Conservation (phyloP, 2,113 vertebrate species). For the Camarhynchus parvulus region DNA sequence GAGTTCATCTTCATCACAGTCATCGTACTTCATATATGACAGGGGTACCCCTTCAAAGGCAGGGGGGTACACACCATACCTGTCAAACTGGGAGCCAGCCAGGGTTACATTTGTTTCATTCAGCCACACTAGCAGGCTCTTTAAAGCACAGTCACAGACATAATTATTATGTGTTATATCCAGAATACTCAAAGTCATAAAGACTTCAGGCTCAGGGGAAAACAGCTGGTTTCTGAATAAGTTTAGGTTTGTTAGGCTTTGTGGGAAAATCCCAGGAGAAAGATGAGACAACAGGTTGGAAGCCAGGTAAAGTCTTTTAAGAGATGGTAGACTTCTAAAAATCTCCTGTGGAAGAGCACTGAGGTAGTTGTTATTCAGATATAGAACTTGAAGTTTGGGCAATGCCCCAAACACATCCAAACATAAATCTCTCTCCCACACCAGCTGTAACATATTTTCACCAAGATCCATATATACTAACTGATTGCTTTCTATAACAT, state of each 20-base stretch:
- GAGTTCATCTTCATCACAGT: constrained; percentile 75
- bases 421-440: constrained; percentile 79
- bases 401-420: constrained; percentile 83
- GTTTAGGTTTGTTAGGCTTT: constrained; percentile 73
- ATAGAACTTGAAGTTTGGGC: constrained; percentile 69
- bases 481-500: constrained; percentile 38
- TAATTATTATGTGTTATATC: constrained; percentile 80
- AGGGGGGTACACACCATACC: constrained; percentile 78
- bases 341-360: constrained; percentile 77
- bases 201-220: constrained; percentile 77
- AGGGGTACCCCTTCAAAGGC: constrained; percentile 53
- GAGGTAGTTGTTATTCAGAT: constrained; percentile 81
- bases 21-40: neutral
- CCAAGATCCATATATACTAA: constrained; percentile 82
- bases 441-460: constrained; percentile 79
- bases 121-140: constrained; percentile 79
- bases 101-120: constrained; percentile 77
- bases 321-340: constrained; percentile 78
- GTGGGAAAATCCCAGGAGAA: constrained; percentile 74
- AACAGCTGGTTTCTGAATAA: constrained; percentile 83
- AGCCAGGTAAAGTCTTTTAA: constrained; percentile 78
- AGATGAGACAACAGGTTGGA: constrained; percentile 82
- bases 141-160: constrained; percentile 83
- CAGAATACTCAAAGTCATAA: constrained; percentile 73
- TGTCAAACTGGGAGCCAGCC: constrained; percentile 29